Conservation (phyloP, 2,888 invertebrate genomes). For the Noctua janthe region DNA sequence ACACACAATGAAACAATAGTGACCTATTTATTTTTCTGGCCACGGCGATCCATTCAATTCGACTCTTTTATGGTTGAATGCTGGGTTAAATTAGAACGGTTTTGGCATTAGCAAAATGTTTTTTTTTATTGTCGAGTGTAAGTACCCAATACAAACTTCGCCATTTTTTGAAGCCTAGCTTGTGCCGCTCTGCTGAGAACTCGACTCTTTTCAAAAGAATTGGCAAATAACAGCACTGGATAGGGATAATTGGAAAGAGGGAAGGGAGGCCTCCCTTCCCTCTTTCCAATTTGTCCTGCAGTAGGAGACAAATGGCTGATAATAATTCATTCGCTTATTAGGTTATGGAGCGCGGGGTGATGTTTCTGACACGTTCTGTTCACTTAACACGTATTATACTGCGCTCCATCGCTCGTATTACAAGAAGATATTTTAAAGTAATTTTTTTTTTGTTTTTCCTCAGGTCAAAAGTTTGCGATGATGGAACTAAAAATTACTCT, state of each 20-base stretch:
- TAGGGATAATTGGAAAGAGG: too few relatives aligned
- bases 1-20: constrained; percentile 44
- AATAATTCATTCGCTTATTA: too few relatives aligned
- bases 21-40: constrained; percentile 15
- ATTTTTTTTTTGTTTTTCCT: background rate
- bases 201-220: too few relatives aligned
- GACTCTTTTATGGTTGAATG: background rate
- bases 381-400: background rate
- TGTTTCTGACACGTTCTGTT: background rate
- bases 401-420: background rate
- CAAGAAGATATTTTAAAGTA: background rate
- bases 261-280: too few relatives aligned
- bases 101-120: background rate
- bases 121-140: background rate
- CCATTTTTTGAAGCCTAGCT: background rate
- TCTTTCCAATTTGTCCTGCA: too few relatives aligned
- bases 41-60: constrained; percentile 12
- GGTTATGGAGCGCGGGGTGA: background rate
- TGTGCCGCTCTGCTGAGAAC: background rate
- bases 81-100: background rate
- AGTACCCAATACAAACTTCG: background rate
- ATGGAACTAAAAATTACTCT: constrained; percentile 89
- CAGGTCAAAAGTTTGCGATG: constrained; percentile 84
- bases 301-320: too few relatives aligned
- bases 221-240: too few relatives aligned